These are phyloP conservation scores for Erynnis tages DNA, from an alignment of 2,888 invertebrate species.

Conservation along the genomic window DNA sequence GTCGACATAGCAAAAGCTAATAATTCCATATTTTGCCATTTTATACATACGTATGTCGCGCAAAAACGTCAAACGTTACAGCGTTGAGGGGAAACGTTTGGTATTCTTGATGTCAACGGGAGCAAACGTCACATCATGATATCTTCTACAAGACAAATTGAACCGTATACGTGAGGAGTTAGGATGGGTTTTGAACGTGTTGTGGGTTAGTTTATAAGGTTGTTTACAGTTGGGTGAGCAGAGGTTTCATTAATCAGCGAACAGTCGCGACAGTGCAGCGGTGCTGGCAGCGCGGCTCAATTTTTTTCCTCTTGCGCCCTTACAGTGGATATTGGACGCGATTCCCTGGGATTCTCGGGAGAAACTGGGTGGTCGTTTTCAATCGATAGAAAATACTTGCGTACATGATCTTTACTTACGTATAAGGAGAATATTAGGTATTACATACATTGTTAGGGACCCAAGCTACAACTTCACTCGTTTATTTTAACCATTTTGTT, in stretches of 20 bases:
- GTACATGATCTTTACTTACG: neutral
- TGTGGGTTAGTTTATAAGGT: conserved; percentile 37
- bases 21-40: conserved; percentile 73
- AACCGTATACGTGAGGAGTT: conserved; percentile 10
- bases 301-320: conserved; percentile 78
- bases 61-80: conserved; percentile 81
- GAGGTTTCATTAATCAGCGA: conserved; percentile 77
- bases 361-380: conserved; percentile 69
- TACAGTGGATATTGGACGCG: conserved; percentile 78
- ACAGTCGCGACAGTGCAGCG: conserved; percentile 78
- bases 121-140: conserved; percentile 35
- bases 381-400: conserved; percentile 38
- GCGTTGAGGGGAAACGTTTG: conserved; percentile 78
- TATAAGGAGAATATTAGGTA: conserved; percentile 1
- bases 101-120: conserved; percentile 58
- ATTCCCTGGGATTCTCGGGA: conserved; percentile 73
- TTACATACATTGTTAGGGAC: too few species aligned
- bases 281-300: conserved; percentile 71
- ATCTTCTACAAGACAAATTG: conserved; percentile 20
- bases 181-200: conserved; percentile 31
- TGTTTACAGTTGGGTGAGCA: conserved; percentile 66
- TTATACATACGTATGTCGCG: conserved; percentile 69
- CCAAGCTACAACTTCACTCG: too few species aligned
- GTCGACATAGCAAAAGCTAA: conserved; percentile 39
- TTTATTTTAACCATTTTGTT: too few species aligned